Conservation (phyloP, 2,113 vertebrate genomes). For the Falcunculus frontatus region DNA sequence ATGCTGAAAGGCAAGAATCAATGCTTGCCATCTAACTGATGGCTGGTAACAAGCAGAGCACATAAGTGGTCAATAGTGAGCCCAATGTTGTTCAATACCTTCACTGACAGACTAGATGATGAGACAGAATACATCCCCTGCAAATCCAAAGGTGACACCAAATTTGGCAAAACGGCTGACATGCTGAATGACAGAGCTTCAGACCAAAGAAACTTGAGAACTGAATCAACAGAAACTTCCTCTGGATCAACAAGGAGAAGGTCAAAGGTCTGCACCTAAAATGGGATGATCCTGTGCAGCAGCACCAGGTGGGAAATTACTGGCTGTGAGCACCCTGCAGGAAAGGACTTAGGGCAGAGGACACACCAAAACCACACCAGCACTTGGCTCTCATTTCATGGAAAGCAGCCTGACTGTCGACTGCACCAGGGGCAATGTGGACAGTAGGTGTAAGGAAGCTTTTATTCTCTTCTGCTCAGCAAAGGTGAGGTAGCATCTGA, state of each 20-base stretch:
- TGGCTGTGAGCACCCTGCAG: rapidly evolving
- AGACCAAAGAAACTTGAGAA: neutral
- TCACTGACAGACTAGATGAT: neutral
- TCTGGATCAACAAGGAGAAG: neutral
- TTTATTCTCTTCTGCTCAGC: neutral
- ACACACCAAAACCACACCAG: neutral
- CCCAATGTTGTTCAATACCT: neutral
- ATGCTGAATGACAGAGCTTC: neutral
- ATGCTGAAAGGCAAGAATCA: neutral
- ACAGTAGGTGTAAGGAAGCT: neutral
- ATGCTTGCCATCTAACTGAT: neutral
- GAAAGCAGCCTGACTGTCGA: neutral
- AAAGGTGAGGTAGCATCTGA: neutral
- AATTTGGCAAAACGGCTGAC: neutral
- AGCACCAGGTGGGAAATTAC: neutral
- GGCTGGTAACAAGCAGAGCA: neutral
- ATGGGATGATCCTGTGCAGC: neutral
- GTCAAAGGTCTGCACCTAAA: neutral
- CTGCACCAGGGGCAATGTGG: neutral
- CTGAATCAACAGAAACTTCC: neutral
- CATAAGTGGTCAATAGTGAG: neutral
- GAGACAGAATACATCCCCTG: neutral
- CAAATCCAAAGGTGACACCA: neutral
- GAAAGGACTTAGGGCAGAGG: neutral
- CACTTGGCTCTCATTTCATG: neutral